These are phyloP conservation scores for Lysandra bellargus DNA, from an alignment of 2,888 invertebrate species.

Conservation along the genomic window DNA sequence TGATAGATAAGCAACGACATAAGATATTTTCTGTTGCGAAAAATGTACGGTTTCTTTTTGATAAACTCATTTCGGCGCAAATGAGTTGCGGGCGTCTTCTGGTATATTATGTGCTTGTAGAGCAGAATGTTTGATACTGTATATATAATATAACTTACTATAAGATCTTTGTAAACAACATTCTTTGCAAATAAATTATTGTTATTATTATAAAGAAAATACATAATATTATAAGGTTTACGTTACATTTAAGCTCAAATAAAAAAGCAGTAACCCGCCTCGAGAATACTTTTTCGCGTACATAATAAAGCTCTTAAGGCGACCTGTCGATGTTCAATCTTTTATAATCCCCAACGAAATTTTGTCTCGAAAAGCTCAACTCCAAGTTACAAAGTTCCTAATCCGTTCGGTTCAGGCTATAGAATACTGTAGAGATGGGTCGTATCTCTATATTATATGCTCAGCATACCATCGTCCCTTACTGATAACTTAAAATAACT, in stretches of 20 bases:
- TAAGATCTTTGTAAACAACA: too few species aligned
- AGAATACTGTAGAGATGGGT: too few species aligned
- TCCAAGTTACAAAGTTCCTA: neutral
- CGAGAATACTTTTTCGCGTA: neutral
- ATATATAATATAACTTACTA: too few species aligned
- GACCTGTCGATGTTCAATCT: conserved; percentile 13
- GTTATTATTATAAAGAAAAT: too few species aligned
- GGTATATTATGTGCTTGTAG: too few species aligned
- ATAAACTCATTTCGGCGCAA: too few species aligned
- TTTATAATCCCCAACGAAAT: conserved; percentile 15
- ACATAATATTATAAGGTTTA: neutral
- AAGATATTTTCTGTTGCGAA: too few species aligned
- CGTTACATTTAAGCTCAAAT: neutral
- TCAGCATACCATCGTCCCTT: neutral
- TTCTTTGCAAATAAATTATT: too few species aligned
- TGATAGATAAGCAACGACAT: too few species aligned
- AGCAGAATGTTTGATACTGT: too few species aligned
- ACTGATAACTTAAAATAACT: neutral
- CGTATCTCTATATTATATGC: neutral
- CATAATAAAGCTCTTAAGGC: conserved; percentile 16
- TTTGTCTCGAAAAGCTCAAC: neutral
- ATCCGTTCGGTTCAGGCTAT: neutral
- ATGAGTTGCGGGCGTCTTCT: too few species aligned
- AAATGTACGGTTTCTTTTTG: too few species aligned
- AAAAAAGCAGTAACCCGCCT: neutral